Percentiles rank a stretch among this genome's conserved stretches.
phyloP scores from a whole-genome alignment of 2,113 vertebrate species.

The Carassius gibelio region DNA sequence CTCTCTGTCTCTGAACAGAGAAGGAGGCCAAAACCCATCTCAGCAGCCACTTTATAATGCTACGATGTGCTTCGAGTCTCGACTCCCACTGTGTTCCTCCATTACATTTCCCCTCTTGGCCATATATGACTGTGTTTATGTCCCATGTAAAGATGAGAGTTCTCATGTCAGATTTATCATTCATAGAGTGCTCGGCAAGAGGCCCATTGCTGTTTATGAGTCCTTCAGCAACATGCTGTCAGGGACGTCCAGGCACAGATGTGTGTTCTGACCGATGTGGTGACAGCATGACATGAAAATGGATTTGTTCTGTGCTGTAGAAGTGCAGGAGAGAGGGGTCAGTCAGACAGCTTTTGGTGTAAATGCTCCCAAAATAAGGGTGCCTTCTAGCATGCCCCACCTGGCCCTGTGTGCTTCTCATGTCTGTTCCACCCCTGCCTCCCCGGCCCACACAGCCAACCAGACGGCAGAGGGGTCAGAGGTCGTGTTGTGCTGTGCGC shows the following conservation, averaged over 20 bases:
- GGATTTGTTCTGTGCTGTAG: slow-evolving; percentile 66
- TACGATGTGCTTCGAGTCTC: not conserved
- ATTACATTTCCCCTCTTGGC: slow-evolving; percentile 42
- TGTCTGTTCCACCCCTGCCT: slow-evolving; percentile 16
- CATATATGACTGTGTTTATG: slow-evolving; percentile 59
- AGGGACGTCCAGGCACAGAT: slow-evolving; percentile 51
- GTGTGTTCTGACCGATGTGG: slow-evolving; percentile 48
- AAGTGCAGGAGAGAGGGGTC: not conserved
- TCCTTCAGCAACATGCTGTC: slow-evolving; percentile 41
- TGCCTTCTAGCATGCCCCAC: slow-evolving; percentile 46
- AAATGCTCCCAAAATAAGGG: slow-evolving; percentile 59
- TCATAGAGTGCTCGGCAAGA: not conserved
- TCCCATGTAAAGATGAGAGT: slow-evolving; percentile 59
- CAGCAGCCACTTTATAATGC: slow-evolving; percentile 6
- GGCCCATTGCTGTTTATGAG: slow-evolving; percentile 46
- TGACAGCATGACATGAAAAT: slow-evolving; percentile 71
- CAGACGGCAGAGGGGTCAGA: slow-evolving; percentile 18
- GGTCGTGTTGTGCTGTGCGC: not conserved
- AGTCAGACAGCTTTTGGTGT: slow-evolving; percentile 8
- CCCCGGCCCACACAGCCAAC: slow-evolving; percentile 31
- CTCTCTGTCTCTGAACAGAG: not conserved
- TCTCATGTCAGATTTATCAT: slow-evolving; percentile 63
- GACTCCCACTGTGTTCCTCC: slow-evolving; percentile 22
- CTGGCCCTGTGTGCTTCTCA: not conserved
- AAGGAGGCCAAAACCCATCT: not conserved